These are phyloP conservation scores for Prionailurus bengalensis DNA, from an alignment of 2,113 vertebrate species.

Conservation along the genomic window DNA sequence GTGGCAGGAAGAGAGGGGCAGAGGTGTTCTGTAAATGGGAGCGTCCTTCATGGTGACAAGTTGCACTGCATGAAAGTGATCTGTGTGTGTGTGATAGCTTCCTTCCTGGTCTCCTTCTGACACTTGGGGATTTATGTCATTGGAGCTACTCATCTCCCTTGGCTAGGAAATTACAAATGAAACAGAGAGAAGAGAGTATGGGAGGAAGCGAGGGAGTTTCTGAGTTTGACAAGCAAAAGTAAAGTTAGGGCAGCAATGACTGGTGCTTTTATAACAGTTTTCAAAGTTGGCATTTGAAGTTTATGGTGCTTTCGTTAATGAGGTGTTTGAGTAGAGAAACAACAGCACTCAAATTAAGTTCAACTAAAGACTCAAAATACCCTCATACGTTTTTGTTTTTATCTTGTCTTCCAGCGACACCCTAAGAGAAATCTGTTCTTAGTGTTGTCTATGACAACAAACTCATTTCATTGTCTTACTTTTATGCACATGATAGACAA, in stretches of 20 bases:
- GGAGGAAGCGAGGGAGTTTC: slow-evolving; percentile 55
- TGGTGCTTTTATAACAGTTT: slow-evolving; percentile 56
- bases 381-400: slow-evolving; percentile 61
- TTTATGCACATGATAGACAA: slow-evolving; percentile 49
- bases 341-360: slow-evolving; percentile 71
- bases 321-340: slow-evolving; percentile 68
- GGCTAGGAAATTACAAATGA: slow-evolving; percentile 58
- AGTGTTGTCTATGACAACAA: slow-evolving; percentile 71
- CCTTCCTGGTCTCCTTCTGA: slow-evolving; percentile 46
- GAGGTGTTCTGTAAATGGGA: not conserved
- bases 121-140: slow-evolving; percentile 53
- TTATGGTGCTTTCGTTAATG: slow-evolving; percentile 71
- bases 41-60: slow-evolving; percentile 4
- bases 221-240: slow-evolving; percentile 67
- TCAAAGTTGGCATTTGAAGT: slow-evolving; percentile 65
- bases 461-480: slow-evolving; percentile 58
- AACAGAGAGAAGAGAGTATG: slow-evolving; percentile 54
- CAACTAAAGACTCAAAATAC: slow-evolving; percentile 67
- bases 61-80: not conserved
- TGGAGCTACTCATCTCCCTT: slow-evolving; percentile 26
- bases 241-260: slow-evolving; percentile 60
- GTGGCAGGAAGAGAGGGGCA: not conserved
- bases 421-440: slow-evolving; percentile 55
- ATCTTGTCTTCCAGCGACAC: slow-evolving; percentile 61
- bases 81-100: not conserved